Conservation (phyloP, 2,113 vertebrate species). For the Tupaia chinensis region DNA sequence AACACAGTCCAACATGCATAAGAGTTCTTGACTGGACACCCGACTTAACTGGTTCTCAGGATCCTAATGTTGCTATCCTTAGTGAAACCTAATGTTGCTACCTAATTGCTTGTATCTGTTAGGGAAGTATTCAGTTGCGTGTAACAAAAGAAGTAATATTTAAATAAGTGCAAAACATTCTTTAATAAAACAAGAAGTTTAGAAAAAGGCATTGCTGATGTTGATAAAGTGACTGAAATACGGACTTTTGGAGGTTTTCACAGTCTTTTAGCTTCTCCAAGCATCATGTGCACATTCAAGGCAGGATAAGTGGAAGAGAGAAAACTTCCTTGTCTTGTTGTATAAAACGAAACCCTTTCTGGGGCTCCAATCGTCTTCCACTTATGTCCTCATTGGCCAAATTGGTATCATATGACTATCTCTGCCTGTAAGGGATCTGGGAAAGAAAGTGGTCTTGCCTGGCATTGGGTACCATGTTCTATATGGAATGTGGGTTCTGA, state of each 20-base stretch:
- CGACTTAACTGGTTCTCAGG: neutral
- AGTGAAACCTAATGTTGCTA: neutral
- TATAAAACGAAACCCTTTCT: neutral
- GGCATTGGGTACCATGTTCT: neutral
- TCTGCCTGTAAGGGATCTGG: neutral
- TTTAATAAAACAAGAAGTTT: neutral
- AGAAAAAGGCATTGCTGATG: neutral
- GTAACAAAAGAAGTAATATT: neutral
- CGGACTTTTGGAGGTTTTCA: neutral
- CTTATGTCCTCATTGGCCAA: neutral
- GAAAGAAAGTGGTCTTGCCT: neutral
- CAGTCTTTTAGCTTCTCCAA: neutral
- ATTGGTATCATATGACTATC: neutral
- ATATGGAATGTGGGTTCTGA: neutral
- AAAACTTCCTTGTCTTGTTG: neutral
- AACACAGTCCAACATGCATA: neutral
- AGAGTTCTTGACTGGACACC: neutral
- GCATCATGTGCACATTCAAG: neutral
- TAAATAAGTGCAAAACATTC: neutral
- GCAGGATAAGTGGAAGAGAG: neutral
- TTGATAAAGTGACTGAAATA: neutral
- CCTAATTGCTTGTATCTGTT: neutral
- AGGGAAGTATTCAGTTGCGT: neutral
- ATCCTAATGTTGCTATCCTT: neutral
- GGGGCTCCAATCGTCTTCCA: neutral